phyloP scores from a whole-genome alignment of 2,888 invertebrate species.

The Idaea straminata region DNA sequence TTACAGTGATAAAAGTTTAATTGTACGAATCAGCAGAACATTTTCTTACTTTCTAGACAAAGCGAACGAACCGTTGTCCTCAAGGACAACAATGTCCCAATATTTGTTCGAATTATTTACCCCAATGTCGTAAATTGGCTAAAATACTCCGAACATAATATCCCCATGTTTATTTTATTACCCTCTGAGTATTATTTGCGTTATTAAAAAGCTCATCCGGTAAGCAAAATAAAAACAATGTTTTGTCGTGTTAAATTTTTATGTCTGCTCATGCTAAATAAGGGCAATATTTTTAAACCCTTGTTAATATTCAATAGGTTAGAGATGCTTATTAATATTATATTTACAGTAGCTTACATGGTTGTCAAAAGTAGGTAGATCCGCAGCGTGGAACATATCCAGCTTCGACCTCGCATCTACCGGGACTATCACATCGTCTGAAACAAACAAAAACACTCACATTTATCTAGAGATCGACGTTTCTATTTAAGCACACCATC shows the following conservation, averaged over 20 bases:
- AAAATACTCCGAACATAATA: background rate
- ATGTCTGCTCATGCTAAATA: background rate
- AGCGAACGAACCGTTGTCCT: slow-evolving; percentile 10
- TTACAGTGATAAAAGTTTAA: slow-evolving; percentile 9
- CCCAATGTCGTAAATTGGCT: background rate
- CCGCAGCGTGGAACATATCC: slow-evolving; percentile 34
- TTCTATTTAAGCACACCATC: background rate
- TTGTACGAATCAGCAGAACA: slow-evolving; percentile 4
- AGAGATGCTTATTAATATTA: no score
- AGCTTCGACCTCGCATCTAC: slow-evolving; percentile 22
- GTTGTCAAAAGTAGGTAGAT: slow-evolving; percentile 24
- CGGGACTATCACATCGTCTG: slow-evolving; percentile 33
- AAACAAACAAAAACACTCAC: slow-evolving; percentile 32
- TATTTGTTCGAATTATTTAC: background rate
- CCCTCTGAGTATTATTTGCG: background rate
- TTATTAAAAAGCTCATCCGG: background rate
- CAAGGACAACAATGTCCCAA: slow-evolving; percentile 11
- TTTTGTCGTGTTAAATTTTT: background rate
- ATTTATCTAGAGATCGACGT: background rate
- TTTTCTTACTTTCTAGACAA: slow-evolving; percentile 6
- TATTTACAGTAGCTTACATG: slow-evolving; percentile 31
- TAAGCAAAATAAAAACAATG: background rate
- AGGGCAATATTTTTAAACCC: background rate
- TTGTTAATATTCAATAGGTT: background rate
- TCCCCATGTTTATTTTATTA: background rate